Base-by-base conservation (phyloP, 1,140 invertebrate genomes). In the Macrosteles quadrilineatus region DNA sequence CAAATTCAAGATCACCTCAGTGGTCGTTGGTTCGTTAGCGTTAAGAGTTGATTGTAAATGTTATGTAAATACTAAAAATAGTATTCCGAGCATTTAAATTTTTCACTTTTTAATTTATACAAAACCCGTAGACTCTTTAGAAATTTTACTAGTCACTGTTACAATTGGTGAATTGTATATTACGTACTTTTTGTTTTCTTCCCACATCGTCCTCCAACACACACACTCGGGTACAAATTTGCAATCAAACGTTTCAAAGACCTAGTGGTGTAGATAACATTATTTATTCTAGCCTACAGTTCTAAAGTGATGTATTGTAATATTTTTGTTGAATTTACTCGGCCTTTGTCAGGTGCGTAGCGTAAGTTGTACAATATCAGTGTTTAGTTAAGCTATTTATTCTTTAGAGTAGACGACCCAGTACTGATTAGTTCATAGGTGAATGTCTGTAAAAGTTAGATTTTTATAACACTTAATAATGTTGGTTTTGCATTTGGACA, bases 381-480 rank as follows among this genome's bases (percentile, higher is more conserved):
- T 63, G 59, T 63, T 30, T 63, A 63, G 59, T 32, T 63, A 63
- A 63, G 29, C n/a, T 63, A 63, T 63, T 63, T 63, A 32, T 63
- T 63, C n/a, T n/a, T 31, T 29, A 63, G n/a, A 63, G 29, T 32
- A 63, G 31, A 17, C 59, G 29, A 29, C 59, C 59, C 59, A 63
- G 59, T 63, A 63, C 59, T 63, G 59, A 63, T 27, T 63, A 63
- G 59, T 50, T 19, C n/a, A 29, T 63, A 63, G 59, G 55, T 63
- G n/a, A 31, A 31, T 63, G 59, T 63, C 59, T 63, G 59, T 63
- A 63, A 63, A 63, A 63, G 25, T 63, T 31, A 31, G 29, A 31
- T 63, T 63, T 63, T 63, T 31, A 31, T 17, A 36, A 30, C 29
- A 63, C 31, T 63, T 32, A 63, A 29, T 32, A 63, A 63, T 63